phyloP scores from a whole-genome alignment of 2,888 invertebrate genomes.

The Isoperla grammatica region DNA sequence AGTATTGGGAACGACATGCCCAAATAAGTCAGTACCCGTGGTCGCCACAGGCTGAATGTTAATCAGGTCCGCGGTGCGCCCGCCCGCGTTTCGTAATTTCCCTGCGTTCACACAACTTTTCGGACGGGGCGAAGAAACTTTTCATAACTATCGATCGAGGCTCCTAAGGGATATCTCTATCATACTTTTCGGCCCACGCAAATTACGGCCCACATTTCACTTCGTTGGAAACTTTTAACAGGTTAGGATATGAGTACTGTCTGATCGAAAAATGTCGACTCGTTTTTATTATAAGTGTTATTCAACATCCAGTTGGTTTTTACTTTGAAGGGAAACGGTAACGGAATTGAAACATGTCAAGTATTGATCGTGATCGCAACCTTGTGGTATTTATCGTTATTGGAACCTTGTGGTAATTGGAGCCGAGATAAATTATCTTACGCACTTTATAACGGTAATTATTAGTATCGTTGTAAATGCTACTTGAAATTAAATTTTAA shows the following conservation, averaged over 20 bases:
- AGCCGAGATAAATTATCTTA: too few relatives aligned
- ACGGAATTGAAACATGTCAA: too few relatives aligned
- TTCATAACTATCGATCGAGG: background rate
- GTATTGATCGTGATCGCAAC: too few relatives aligned
- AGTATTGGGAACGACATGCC: too few relatives aligned
- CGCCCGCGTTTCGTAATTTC: background rate
- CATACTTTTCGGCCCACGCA: background rate
- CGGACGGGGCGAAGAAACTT: background rate
- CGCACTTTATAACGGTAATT: too few relatives aligned
- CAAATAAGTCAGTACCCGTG: background rate
- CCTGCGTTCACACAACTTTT: background rate
- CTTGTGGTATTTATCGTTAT: too few relatives aligned
- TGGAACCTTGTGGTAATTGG: too few relatives aligned
- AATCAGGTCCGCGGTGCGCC: background rate
- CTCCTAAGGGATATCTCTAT: background rate
- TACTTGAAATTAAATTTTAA: too few relatives aligned
- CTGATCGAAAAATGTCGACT: background rate
- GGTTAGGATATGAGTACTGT: background rate
- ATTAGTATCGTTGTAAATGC: too few relatives aligned
- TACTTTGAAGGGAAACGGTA: too few relatives aligned
- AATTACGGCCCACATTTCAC: conserved; percentile 2
- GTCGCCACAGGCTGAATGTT: conserved; percentile 4
- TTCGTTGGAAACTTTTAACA: background rate
- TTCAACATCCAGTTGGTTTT: too few relatives aligned
- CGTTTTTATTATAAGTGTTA: too few relatives aligned